These are phyloP conservation scores for Amphipoea lucens DNA, from an alignment of 2,888 invertebrate genomes.

Conservation along the genomic window DNA sequence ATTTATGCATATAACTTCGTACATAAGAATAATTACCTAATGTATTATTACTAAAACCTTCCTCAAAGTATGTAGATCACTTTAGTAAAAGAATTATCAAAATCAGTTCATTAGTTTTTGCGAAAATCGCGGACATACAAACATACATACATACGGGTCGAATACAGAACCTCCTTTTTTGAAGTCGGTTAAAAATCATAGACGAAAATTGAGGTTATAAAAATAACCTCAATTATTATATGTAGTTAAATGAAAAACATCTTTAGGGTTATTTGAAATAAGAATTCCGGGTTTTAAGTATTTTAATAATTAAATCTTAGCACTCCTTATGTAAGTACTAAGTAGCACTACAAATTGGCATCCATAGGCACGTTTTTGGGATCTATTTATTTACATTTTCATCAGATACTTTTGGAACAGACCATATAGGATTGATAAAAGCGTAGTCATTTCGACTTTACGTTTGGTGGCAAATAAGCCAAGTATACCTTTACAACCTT, in stretches of 20 bases:
- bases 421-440: not conserved
- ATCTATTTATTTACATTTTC: not conserved
- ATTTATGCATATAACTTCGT: no score
- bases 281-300: not conserved
- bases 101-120: no score
- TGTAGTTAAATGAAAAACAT: not conserved
- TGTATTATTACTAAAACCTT: no score
- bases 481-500: conserved; percentile 82
- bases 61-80: no score
- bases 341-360: not conserved
- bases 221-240: not conserved
- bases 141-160: no score
- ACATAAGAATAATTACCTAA: no score
- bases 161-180: no score
- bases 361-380: not conserved
- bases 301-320: not conserved
- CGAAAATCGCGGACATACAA: no score
- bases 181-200: not conserved
- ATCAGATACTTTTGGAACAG: not conserved
- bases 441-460: not conserved
- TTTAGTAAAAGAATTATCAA: no score
- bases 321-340: not conserved
- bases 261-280: not conserved
- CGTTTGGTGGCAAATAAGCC: not conserved
- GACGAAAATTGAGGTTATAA: not conserved